A percentile compares a stretch with the other conserved stretches of the same genome.
These are phyloP conservation scores for Miniopterus natalensis DNA, from an alignment of 2,113 vertebrate species.

Conservation along the genomic window DNA sequence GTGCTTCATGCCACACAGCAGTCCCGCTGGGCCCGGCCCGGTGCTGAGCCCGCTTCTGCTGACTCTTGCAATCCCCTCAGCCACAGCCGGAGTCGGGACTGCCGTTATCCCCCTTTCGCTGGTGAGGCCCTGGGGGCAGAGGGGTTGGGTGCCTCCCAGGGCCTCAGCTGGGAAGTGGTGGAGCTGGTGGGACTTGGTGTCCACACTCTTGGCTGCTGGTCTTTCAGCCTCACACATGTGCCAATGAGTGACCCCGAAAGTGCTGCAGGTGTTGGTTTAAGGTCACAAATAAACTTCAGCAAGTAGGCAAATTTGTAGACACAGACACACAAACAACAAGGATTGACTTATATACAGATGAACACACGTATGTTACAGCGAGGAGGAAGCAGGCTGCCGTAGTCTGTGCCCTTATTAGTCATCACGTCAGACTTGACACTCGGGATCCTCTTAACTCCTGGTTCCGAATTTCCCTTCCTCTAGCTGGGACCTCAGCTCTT, in stretches of 20 bases:
- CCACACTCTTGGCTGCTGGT: neutral
- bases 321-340: neutral
- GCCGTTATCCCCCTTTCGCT: too few species aligned
- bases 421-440: fast-evolving
- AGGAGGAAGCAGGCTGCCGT: fast-evolving
- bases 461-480: too few species aligned
- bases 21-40: neutral
- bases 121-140: neutral
- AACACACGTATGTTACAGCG: fast-evolving
- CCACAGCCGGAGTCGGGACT: neutral
- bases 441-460: too few species aligned
- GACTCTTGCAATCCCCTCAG: neutral
- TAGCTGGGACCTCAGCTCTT: fast-evolving
- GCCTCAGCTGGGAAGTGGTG: neutral
- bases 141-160: neutral
- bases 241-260: neutral
- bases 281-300: neutral
- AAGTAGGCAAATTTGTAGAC: neutral
- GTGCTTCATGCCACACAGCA: neutral
- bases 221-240: fast-evolving
- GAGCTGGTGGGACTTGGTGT: neutral
- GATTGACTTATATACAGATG: fast-evolving
- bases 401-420: neutral
- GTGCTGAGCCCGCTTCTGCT: neutral
- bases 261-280: neutral